Evolutionary conservation across 2,797 vertebrate species (phyloP), one percentile per base, ranked within the genome.

Genomic region (Hyperoplus lanceolatus): DNA sequence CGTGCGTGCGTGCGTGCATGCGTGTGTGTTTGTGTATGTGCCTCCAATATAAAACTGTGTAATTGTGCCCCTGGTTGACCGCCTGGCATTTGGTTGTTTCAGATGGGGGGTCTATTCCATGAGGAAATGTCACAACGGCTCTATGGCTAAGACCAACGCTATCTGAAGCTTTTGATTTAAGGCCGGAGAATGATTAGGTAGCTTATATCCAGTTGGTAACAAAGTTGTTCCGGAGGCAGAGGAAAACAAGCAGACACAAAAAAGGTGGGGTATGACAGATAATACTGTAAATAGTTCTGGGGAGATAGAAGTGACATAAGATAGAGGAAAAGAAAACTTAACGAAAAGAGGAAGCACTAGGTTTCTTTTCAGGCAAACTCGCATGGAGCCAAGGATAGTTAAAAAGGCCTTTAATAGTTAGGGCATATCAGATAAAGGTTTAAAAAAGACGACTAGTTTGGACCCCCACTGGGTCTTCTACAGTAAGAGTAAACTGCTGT

Each of bases 1-100:
- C n/a, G n/a, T 63, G 61, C 57, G 57, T 84, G 63, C 54, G 54
- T 58, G 36, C 66, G 54, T 69, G 60, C 62, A 48, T 65, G 54
- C 66, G 55, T 58, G 61, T 65, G 75, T 64, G 70, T 64, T 54
- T 76, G 54, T 54, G 54, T 69, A 56, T 63, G 57, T 61, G 36
- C 68, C 72, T 77, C 59, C 59, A 77, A 85, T 79, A 75, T 84
- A 93, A 91, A 93, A 75, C 5, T 36, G 71, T 80, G 79, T 94
- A 93, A 94, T 94, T 93, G 87, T 85, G 86, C 91, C 94, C 93
- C 16, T 82, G 90, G 84, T 93, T 92, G 84, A 87, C 81, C 58
- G 65, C 66, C 71, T 94, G 93, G 87, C 92, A 94, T 95, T 93
- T 94, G 75, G 72, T 82, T 81, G 75, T 87, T 90, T 83, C 36